Conservation (phyloP, 2,797 vertebrate genomes). For the Platyrinchus mystaceus region DNA sequence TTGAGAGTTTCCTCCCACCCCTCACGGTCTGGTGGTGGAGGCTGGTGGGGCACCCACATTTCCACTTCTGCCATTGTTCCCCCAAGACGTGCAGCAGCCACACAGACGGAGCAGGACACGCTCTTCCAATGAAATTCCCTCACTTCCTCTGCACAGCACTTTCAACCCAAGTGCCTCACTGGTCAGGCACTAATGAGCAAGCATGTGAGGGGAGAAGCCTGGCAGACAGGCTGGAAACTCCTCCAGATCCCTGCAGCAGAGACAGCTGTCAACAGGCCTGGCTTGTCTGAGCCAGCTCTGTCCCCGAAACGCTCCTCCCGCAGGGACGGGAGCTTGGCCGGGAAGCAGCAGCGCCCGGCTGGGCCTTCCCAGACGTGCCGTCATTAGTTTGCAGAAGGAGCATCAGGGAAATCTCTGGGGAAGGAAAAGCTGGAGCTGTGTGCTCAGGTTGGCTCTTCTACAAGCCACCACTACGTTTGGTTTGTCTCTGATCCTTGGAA, state of each 20-base stretch:
- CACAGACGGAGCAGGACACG: rapidly evolving
- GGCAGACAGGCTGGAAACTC: not conserved
- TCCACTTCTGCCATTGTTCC: not conserved
- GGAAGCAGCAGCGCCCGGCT: rapidly evolving
- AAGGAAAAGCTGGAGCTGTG: not conserved
- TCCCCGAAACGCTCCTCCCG: not conserved
- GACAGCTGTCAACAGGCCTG: not conserved
- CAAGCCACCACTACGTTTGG: not conserved
- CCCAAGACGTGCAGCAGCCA: rapidly evolving
- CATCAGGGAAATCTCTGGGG: not conserved
- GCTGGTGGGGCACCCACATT: not conserved
- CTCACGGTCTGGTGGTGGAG: not conserved
- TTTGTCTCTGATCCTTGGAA: slow-evolving; percentile 12
- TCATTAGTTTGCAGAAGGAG: not conserved
- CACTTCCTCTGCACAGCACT: not conserved
- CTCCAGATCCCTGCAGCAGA: not conserved
- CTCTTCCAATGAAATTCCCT: not conserved
- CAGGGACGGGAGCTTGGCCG: not conserved
- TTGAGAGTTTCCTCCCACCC: not conserved
- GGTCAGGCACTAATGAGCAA: not conserved
- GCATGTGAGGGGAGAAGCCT: not conserved
- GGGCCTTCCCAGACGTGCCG: not conserved
- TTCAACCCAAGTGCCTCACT: not conserved
- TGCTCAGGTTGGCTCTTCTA: not conserved
- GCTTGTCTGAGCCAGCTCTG: not conserved